phyloP scores from a whole-genome alignment of 2,888 invertebrate species.

The Hydroisotoma schaefferi region DNA sequence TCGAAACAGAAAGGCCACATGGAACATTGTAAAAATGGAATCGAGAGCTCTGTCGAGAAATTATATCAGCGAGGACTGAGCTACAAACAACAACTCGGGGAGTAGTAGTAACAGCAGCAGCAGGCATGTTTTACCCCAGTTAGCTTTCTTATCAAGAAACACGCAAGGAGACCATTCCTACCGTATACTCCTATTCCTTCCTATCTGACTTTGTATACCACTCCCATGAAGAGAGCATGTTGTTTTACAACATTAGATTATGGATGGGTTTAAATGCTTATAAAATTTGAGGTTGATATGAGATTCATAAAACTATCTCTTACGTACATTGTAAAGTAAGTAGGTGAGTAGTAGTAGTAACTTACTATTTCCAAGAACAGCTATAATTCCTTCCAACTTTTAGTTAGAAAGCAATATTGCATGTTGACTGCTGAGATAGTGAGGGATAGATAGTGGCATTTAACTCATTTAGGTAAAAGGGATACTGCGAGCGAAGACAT shows the following conservation, averaged over 20 bases:
- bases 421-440: background rate
- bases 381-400: background rate
- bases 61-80: slow-evolving; percentile 1
- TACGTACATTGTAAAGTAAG: too few relatives aligned
- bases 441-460: slow-evolving; percentile 19
- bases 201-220: too few relatives aligned
- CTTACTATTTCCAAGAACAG: too few relatives aligned
- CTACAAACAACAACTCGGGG: background rate
- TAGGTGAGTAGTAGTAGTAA: too few relatives aligned
- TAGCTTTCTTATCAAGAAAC: slow-evolving; percentile 28
- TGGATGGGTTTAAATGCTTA: too few relatives aligned
- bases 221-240: too few relatives aligned
- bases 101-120: background rate
- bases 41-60: background rate
- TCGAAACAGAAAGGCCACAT: slow-evolving; percentile 9
- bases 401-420: background rate
- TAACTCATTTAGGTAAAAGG: slow-evolving; percentile 28
- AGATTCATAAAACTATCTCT: too few relatives aligned
- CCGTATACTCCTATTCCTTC: slow-evolving; percentile 11
- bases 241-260: too few relatives aligned
- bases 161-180: slow-evolving; percentile 33
- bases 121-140: slow-evolving; percentile 19
- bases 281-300: too few relatives aligned
- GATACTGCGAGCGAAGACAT: slow-evolving; percentile 35
- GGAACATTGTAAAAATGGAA: background rate